Conservation (phyloP, 2,888 invertebrate species). For the Cryptosula pallasiana region DNA sequence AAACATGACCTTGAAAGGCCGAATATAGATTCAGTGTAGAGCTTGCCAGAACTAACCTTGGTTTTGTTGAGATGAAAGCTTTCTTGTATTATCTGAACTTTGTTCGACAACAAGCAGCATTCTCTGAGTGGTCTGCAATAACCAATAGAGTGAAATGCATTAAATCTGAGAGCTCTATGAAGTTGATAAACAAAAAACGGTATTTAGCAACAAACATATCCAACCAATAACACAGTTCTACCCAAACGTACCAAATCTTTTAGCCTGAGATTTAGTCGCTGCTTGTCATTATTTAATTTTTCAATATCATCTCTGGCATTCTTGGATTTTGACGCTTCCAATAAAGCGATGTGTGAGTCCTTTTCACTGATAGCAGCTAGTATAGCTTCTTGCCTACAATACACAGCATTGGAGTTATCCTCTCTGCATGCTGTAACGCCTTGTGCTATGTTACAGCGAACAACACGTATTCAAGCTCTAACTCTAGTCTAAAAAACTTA, state of each 20-base stretch:
- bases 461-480: too few relatives aligned
- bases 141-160: too few relatives aligned
- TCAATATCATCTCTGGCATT: constrained; percentile 59
- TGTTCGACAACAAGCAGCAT: constrained; percentile 23
- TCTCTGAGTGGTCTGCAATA: constrained; percentile 19
- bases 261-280: constrained; percentile 58
- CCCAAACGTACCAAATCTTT: constrained; percentile 53
- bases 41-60: neutral
- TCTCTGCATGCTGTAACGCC: too few relatives aligned
- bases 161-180: too few relatives aligned
- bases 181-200: too few relatives aligned
- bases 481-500: too few relatives aligned
- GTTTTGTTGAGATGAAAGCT: constrained; percentile 16
- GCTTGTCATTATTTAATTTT: constrained; percentile 65
- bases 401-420: too few relatives aligned
- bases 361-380: constrained; percentile 80
- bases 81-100: constrained; percentile 23
- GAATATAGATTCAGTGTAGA: too few relatives aligned
- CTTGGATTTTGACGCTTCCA: constrained; percentile 59
- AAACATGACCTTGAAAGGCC: too few relatives aligned
- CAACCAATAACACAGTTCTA: too few relatives aligned
- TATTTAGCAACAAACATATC: too few relatives aligned
- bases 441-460: too few relatives aligned
- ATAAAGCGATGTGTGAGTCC: constrained; percentile 76
- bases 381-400: constrained; percentile 72